Evolutionary conservation across 1,140 invertebrate species (phyloP), one percentile per base, ranked within the genome.

Genomic region (Nephotettix cincticeps): DNA sequence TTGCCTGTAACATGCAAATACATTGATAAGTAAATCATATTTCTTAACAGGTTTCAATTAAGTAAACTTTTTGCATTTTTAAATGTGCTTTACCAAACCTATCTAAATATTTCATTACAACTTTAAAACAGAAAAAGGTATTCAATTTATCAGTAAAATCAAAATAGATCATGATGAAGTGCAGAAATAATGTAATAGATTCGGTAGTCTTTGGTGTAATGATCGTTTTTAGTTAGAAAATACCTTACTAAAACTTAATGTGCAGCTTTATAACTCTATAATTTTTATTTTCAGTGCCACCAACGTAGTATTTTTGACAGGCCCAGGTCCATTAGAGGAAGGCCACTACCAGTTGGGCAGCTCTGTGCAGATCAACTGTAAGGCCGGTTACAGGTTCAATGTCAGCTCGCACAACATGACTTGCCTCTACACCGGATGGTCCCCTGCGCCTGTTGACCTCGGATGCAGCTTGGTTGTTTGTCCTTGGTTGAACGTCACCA

Each of bases 1-100:
- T 28, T 73, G 1, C 47, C 74, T 27, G 65, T 76, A 40, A 78
- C 73, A 54, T 80, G 80, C 70, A 68, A 61, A 61, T 61, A 61
- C 56, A 25, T 9, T 9, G 28, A 29, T n/a, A 61, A 61, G 56
- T 61, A 61, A 27, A 27, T 61, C 32, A 6, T n/a, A n/a, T n/a
- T n/a, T n/a, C n/a, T n/a, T n/a, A n/a, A n/a, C n/a, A n/a, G n/a
- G n/a, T n/a, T n/a, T n/a, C n/a, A n/a, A n/a, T n/a, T n/a, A n/a
- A n/a, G n/a, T n/a, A n/a, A n/a, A n/a, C n/a, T n/a, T n/a, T n/a
- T n/a, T n/a, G n/a, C n/a, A n/a, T n/a, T n/a, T n/a, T n/a, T n/a
- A n/a, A n/a, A n/a, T n/a, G n/a, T n/a, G n/a, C n/a, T n/a, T n/a
- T n/a, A n/a, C n/a, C n/a, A n/a, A n/a, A n/a, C n/a, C n/a, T n/a